Base-by-base conservation (phyloP, 1,140 invertebrate genomes). In the Caenorhabditis briggsae region DNA sequence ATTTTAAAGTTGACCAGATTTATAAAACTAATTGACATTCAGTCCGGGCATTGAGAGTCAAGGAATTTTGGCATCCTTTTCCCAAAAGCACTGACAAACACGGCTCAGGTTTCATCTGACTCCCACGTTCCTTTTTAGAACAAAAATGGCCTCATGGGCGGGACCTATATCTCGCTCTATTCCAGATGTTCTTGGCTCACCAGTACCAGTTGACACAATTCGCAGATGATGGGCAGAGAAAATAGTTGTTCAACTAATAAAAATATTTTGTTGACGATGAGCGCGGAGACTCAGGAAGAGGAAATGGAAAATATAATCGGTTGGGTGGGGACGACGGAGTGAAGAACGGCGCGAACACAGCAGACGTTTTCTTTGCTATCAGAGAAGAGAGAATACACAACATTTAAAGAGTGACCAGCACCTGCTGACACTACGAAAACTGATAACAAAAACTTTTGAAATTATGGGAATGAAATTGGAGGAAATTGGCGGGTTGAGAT, bases 321-420 rank as follows among this genome's bases (percentile, higher is more conserved):
- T 46, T 5, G 46, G 8, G 5, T 11, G 64, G 8, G 41, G 41
- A n/a, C n/a, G n/a, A n/a, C n/a, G n/a, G n/a, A 25, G 41, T 12
- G 12, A 48, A 9, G 70, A 78, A 78, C 70, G 70, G 70, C 5
- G 70, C 43, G 43, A 78, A 61, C 59, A 61, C 20, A 11, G 25
- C 20, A 61, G n/a, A 23, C n/a, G 59, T 20, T 20, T 25, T 8
- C 16, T 18, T n/a, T 58, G 12, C 23, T 25, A 61, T 61, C 59
- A 61, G 23, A 25, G 18, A 23, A 61, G 11, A 58, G n/a, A 64
- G 16, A 11, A 64, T 9, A 41, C 18, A 70, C 33, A 70, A 16
- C 33, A 33, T 53, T 78, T 78, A 20, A 78, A 78, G 53, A 78
- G 46, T 78, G 70, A 50, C 70, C 46, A 78, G 70, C 70, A 78